These are phyloP conservation scores for Propithecus deckenii DNA, from an alignment of 2,797 vertebrate genomes.

Conservation along the genomic window DNA sequence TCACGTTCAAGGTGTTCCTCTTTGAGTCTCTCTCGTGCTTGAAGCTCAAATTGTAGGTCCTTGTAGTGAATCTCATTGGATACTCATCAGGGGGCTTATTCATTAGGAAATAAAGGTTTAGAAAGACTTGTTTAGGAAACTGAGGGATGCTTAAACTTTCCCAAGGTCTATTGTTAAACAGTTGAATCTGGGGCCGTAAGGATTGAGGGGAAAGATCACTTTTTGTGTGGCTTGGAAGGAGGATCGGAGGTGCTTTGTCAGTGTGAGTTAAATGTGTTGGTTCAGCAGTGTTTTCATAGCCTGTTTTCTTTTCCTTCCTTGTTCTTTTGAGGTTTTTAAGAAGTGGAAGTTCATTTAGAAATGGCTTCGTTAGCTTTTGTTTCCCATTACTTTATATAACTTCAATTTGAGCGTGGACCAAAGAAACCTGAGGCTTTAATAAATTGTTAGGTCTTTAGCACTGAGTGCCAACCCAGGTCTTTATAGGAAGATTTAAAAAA, in stretches of 20 bases:
- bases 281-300: conserved; percentile 69
- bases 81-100: neutral
- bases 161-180: conserved; percentile 13
- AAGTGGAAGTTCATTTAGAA: conserved; percentile 81
- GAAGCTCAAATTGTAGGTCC: neutral
- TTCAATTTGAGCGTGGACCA: conserved; percentile 24
- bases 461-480: neutral
- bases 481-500: neutral
- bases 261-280: conserved; percentile 58
- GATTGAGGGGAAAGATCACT: neutral
- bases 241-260: conserved; percentile 43
- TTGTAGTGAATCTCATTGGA: neutral
- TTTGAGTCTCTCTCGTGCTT: neutral
- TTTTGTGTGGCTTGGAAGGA: neutral
- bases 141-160: neutral
- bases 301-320: conserved; percentile 77
- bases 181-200: neutral
- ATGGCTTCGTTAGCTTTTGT: conserved; percentile 67
- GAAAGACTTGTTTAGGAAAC: conserved; percentile 12
- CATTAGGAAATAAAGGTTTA: conserved; percentile 26
- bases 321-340: conserved; percentile 77
- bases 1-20: neutral
- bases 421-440: neutral
- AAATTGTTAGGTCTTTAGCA: neutral
- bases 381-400: conserved; percentile 56